phyloP scores from a whole-genome alignment of 2,797 vertebrate genomes.

The Channallabes apus region DNA sequence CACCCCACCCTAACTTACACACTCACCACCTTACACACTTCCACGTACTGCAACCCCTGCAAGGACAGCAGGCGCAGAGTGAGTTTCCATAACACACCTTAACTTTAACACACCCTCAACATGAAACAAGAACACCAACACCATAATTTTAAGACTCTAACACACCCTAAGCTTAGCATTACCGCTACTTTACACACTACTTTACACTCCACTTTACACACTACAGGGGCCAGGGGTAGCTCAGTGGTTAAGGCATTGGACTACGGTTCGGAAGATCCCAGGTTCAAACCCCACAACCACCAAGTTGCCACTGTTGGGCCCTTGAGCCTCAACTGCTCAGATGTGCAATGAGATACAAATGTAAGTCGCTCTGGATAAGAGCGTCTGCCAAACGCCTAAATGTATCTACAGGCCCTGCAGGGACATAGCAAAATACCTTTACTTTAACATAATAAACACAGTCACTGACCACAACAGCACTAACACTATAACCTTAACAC shows the following conservation, averaged over 20 bases:
- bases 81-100: background rate
- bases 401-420: too few relatives aligned
- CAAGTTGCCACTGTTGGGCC: too few relatives aligned
- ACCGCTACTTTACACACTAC: too few relatives aligned
- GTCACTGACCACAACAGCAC: background rate
- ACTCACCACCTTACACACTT: background rate
- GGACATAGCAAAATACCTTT: background rate
- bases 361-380: too few relatives aligned
- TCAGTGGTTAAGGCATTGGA: too few relatives aligned
- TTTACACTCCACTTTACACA: too few relatives aligned
- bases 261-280: too few relatives aligned
- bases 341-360: too few relatives aligned
- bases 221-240: too few relatives aligned
- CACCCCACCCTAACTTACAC: background rate
- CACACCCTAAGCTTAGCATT: background rate
- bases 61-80: background rate
- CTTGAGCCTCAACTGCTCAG: too few relatives aligned
- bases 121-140: background rate
- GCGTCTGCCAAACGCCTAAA: too few relatives aligned
- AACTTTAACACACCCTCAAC: background rate
- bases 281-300: too few relatives aligned
- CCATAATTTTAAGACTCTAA: background rate
- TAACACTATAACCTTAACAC: background rate
- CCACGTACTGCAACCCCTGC: background rate
- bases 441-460: background rate